These are phyloP conservation scores for Dermolepida albohirtum DNA, from an alignment of 2,888 invertebrate genomes.

Conservation along the genomic window DNA sequence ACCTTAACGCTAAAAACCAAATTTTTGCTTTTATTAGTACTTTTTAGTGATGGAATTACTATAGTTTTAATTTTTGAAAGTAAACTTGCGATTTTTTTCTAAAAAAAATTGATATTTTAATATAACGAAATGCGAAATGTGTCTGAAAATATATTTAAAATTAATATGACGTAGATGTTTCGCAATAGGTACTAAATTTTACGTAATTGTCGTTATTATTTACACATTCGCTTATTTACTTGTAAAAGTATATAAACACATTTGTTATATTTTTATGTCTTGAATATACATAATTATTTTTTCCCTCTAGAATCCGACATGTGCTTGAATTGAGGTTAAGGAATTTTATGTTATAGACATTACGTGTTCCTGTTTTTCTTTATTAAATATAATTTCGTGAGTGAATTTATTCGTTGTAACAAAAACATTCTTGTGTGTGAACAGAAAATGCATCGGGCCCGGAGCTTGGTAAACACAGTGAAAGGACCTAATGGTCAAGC, in stretches of 20 bases:
- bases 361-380: not conserved
- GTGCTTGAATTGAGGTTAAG: slow-evolving; percentile 28
- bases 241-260: slow-evolving; percentile 20
- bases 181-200: slow-evolving; percentile 28
- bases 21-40: not conserved
- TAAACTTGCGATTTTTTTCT: not conserved
- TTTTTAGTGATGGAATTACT: not conserved
- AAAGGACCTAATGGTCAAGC: slow-evolving; percentile 72
- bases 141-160: slow-evolving; percentile 31
- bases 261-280: not conserved
- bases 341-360: not conserved
- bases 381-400: not conserved
- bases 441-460: slow-evolving; percentile 83
- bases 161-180: slow-evolving; percentile 33
- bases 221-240: slow-evolving; percentile 19
- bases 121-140: not conserved
- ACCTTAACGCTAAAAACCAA: slow-evolving; percentile 19
- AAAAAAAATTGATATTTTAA: not conserved
- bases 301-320: slow-evolving; percentile 11
- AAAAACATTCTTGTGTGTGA: slow-evolving; percentile 9
- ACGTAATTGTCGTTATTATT: slow-evolving; percentile 35
- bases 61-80: not conserved
- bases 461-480: slow-evolving; percentile 75
- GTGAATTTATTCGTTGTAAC: slow-evolving; percentile 27
- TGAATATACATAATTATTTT: slow-evolving; percentile 4